These are phyloP conservation scores for Mythimna lalbum DNA, from an alignment of 2,888 invertebrate genomes.

Conservation along the genomic window DNA sequence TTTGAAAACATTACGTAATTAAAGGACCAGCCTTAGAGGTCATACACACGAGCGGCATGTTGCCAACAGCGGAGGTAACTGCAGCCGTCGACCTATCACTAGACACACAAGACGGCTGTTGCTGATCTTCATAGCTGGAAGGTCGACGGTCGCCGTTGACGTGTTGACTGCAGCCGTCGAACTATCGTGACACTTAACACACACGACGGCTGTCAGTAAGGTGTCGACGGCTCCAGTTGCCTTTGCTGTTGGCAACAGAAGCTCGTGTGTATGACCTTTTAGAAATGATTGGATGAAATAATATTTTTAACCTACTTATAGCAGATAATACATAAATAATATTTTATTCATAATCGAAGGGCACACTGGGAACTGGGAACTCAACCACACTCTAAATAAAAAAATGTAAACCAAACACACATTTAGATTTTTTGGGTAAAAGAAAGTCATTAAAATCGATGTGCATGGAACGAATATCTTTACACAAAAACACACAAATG, in stretches of 20 bases:
- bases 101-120: too few species aligned
- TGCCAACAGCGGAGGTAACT: too few species aligned
- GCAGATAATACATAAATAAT: slow-evolving; percentile 2
- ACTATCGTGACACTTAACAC: too few species aligned
- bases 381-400: neutral
- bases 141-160: too few species aligned
- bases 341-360: neutral
- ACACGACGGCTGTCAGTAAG: too few species aligned
- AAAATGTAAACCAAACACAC: neutral
- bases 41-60: too few species aligned
- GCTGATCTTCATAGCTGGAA: too few species aligned
- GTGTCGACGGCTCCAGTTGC: too few species aligned
- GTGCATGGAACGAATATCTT: neutral
- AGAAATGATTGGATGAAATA: slow-evolving; percentile 13
- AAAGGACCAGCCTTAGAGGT: neutral
- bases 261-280: too few species aligned
- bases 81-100: too few species aligned
- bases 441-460: neutral
- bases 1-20: neutral
- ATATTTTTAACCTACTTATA: slow-evolving; percentile 9
- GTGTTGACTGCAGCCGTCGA: too few species aligned
- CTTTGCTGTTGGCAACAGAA: too few species aligned
- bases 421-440: neutral
- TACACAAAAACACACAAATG: slow-evolving; percentile 17
- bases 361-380: slow-evolving; percentile 22